These are phyloP conservation scores for Stigmatopora nigra DNA, from an alignment of 2,113 vertebrate genomes.

Conservation along the genomic window DNA sequence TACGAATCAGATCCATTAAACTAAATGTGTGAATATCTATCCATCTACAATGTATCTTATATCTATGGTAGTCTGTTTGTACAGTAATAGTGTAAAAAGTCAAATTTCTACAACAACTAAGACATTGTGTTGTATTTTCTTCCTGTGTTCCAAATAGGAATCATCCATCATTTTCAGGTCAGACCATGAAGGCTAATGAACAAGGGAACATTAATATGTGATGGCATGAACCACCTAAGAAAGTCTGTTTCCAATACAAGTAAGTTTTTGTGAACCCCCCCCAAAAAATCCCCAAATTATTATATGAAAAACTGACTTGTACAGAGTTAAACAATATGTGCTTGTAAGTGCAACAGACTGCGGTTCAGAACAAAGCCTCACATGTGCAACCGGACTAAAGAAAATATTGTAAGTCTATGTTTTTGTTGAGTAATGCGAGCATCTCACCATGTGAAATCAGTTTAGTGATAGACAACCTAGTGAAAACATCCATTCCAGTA, in stretches of 20 bases:
- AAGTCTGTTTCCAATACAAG: neutral
- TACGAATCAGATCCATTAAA: neutral
- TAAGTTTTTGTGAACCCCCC: neutral
- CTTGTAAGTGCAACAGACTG: neutral
- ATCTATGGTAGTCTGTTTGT: neutral
- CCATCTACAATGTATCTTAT: neutral
- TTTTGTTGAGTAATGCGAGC: neutral
- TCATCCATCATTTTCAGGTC: neutral
- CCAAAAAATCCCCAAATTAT: neutral
- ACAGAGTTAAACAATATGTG: neutral
- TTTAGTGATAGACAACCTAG: neutral
- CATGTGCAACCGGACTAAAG: neutral
- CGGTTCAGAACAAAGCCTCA: neutral
- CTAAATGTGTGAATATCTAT: too few relatives aligned
- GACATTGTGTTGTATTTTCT: neutral
- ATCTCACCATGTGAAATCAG: neutral
- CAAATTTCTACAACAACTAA: neutral
- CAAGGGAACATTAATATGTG: neutral
- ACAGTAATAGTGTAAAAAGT: neutral
- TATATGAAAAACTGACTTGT: neutral
- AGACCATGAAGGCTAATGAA: neutral
- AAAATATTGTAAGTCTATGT: neutral
- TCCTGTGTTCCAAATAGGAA: neutral
- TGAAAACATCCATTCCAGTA: neutral
- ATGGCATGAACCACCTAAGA: neutral